Base-by-base conservation (phyloP, 2,797 vertebrate genomes). In the Macropus fuliginosus region DNA sequence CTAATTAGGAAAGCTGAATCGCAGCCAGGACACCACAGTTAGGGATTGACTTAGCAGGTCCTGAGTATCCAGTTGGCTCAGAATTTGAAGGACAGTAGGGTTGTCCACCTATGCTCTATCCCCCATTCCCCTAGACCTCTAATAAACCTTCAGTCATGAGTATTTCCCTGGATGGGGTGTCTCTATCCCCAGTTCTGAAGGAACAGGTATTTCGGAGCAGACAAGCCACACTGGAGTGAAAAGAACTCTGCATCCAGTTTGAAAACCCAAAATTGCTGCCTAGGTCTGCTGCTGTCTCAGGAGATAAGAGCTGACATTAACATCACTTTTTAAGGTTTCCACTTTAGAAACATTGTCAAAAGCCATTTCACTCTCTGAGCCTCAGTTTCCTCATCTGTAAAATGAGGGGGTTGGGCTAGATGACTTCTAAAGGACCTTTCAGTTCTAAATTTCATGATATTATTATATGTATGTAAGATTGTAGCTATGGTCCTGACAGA, bases 11-110 rank as follows among this genome's bases (percentile, higher is more conserved):
- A 66, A 1, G 0, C 66, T 1, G 27, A 91, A 4, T 18, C 46
- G 59, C 55, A 55, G 93, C 87, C 27, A 0, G 57, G 74, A 0
- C 2, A 34, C 34, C 9, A 66, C 16, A n/a, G 94, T 40, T 5
- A 52, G 74, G 56, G 52, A 50, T 29, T 90, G 81, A 94, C 89
- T n/a, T 56, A 93, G 91, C 24, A 62, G 14, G 56, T 92, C 40
- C 0, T 29, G 28, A 54, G 46, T 5, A 52, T 31, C 1, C 9
- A 11, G 91, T 54, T 59, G n/a, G 66, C 81, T 92, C 46, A 4
- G 52, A 50, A 92, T 97, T 95, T 91, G 97, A 94, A 92, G 6
- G 14, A 90, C 0, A 18, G 66, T 9, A 29, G n/a, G 56, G n/a
- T 11, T 91, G 46, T 24, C 93, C 93, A 6, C 29, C 62, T 12